phyloP scores from a whole-genome alignment of 2,888 invertebrate genomes.

The Tinea semifulvella region DNA sequence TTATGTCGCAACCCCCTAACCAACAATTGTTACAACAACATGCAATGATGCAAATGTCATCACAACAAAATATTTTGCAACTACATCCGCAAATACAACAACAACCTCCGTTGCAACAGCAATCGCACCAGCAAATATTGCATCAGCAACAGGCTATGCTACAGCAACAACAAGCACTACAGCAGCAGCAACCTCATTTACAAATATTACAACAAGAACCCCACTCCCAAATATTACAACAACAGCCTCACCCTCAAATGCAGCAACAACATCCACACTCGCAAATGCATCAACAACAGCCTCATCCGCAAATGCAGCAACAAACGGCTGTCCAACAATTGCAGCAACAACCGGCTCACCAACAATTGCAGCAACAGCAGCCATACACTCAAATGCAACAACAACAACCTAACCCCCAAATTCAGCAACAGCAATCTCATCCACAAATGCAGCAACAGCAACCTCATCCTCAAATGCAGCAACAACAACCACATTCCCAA shows the following conservation, averaged over 20 bases:
- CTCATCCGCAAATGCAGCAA: constrained; percentile 14
- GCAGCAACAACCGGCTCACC: not conserved
- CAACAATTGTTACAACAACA: constrained; percentile 18
- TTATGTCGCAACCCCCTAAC: constrained; percentile 24
- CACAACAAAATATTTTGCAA: constrained; percentile 27
- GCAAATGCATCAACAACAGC: constrained; percentile 6
- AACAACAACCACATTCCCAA: too few relatives aligned
- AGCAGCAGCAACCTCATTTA: constrained; percentile 21
- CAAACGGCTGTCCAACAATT: constrained; percentile 15
- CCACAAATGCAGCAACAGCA: constrained; percentile 16
- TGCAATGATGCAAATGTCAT: constrained; percentile 19
- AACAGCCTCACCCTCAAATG: constrained; percentile 20
- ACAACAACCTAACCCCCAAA: constrained; percentile 18
- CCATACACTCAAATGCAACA: constrained; percentile 20
- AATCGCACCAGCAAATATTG: constrained; percentile 21
- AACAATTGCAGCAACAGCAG: constrained; percentile 24
- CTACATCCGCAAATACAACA: constrained; percentile 26
- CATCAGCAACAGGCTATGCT: constrained; percentile 18
- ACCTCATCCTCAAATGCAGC: constrained; percentile 12
- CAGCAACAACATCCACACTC: constrained; percentile 17
- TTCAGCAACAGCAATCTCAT: too few relatives aligned
- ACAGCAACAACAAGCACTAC: constrained; percentile 28
- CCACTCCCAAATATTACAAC: constrained; percentile 24
- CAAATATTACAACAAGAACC: constrained; percentile 39
- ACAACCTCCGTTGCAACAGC: constrained; percentile 16